These are phyloP conservation scores for Agrochola macilenta DNA, from an alignment of 2,888 invertebrate genomes.

Conservation along the genomic window DNA sequence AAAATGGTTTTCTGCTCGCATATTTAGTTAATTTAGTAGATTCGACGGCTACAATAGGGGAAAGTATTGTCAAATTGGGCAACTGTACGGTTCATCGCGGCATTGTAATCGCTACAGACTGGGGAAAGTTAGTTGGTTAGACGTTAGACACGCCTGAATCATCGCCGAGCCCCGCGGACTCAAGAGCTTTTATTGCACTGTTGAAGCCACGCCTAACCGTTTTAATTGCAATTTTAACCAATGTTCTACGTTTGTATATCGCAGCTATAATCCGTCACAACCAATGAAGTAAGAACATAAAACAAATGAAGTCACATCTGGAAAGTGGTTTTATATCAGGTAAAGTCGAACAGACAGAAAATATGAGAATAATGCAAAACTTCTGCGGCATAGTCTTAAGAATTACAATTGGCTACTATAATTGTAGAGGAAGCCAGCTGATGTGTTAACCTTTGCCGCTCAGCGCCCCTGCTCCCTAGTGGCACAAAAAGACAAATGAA, in stretches of 20 bases:
- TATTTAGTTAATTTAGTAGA: slow-evolving; percentile 60
- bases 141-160: slow-evolving; percentile 74
- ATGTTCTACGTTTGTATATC: slow-evolving; percentile 55
- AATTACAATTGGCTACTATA: slow-evolving; percentile 26
- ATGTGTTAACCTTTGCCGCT: slow-evolving; percentile 49
- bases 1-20: slow-evolving; percentile 59
- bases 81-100: slow-evolving; percentile 76
- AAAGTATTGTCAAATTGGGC: slow-evolving; percentile 78
- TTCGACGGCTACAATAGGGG: slow-evolving; percentile 70
- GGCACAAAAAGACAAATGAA: slow-evolving; percentile 41
- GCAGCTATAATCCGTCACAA: slow-evolving; percentile 2
- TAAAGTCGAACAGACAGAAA: slow-evolving; percentile 8
- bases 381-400: slow-evolving; percentile 15
- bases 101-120: slow-evolving; percentile 68
- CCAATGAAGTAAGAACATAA: slow-evolving; percentile 28
- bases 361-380: neutral
- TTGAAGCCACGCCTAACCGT: slow-evolving; percentile 33
- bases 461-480: slow-evolving; percentile 27
- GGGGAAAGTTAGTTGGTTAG: slow-evolving; percentile 78
- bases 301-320: slow-evolving; percentile 22
- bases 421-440: slow-evolving; percentile 49
- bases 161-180: slow-evolving; percentile 37
- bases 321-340: slow-evolving; percentile 39
- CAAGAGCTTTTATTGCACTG: slow-evolving; percentile 53
- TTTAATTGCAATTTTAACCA: slow-evolving; percentile 56